Conservation (phyloP, 2,888 invertebrate species). For the Malacosoma neustria region DNA sequence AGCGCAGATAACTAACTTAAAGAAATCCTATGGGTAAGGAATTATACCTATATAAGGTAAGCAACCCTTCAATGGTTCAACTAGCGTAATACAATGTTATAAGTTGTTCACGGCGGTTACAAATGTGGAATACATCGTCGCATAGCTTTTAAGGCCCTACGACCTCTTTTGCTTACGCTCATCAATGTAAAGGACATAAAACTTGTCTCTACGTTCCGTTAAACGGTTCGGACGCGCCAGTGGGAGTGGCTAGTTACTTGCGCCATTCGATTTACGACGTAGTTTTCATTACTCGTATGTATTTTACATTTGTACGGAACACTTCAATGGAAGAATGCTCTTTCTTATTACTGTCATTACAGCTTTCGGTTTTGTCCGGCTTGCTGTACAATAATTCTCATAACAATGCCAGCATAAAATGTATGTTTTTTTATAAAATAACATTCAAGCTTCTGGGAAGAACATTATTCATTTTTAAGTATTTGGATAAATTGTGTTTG, state of each 20-base stretch:
- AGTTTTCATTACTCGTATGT: constrained; percentile 35
- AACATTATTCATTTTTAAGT: neutral
- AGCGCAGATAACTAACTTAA: too few relatives aligned
- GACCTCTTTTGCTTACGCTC: constrained; percentile 40
- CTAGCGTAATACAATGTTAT: too few relatives aligned
- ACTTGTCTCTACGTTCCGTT: constrained; percentile 43
- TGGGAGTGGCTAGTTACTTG: constrained; percentile 37
- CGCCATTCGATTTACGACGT: constrained; percentile 42
- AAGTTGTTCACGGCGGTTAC: constrained; percentile 9
- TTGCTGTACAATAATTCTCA: constrained; percentile 8
- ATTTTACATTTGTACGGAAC: constrained; percentile 27
- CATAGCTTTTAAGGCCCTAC: constrained; percentile 20
- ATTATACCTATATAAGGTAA: too few relatives aligned
- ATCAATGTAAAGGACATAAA: constrained; percentile 61
- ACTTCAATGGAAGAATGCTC: constrained; percentile 19
- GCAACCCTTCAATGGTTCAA: too few relatives aligned
- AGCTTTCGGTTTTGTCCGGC: constrained; percentile 6
- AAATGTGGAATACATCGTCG: constrained; percentile 3
- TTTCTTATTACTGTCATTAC: constrained; percentile 27
- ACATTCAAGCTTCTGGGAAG: constrained; percentile 1
- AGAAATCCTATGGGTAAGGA: too few relatives aligned
- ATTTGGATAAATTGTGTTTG: neutral
- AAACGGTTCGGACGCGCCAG: constrained; percentile 31
- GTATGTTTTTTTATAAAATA: constrained; percentile 5
- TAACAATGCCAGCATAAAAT: constrained; percentile 19